Evolutionary conservation across 2,113 vertebrate genomes (phyloP).

Genomic region (Elaphurus davidianus): DNA sequence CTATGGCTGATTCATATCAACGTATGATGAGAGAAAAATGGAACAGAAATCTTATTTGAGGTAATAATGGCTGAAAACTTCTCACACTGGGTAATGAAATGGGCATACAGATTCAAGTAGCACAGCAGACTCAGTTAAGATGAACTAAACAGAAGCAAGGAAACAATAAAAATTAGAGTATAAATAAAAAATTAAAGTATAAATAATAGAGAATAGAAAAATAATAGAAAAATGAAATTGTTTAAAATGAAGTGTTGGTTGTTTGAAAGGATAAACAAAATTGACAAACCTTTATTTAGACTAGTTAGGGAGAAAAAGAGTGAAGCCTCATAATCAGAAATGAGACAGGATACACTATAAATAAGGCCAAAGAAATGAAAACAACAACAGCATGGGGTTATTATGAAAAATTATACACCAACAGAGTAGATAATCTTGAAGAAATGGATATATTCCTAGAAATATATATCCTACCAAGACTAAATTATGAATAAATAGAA

Average conservation of each 20-base stretch:
- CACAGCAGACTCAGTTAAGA: background rate
- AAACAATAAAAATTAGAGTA: background rate
- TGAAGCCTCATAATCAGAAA: background rate
- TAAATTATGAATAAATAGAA: background rate
- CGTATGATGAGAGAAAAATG: background rate
- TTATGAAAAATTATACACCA: background rate
- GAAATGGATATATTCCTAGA: background rate
- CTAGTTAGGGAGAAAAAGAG: background rate
- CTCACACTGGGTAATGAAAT: background rate
- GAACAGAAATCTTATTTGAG: background rate
- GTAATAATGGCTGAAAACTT: background rate
- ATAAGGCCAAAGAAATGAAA: background rate
- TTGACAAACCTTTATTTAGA: background rate
- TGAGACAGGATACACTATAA: background rate
- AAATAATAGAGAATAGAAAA: background rate
- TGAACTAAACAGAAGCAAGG: background rate
- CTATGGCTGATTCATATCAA: too few species aligned
- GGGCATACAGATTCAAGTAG: background rate
- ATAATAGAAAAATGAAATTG: background rate
- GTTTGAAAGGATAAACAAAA: background rate
- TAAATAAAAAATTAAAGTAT: background rate
- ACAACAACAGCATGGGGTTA: background rate
- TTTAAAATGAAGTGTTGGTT: background rate
- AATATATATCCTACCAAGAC: background rate
- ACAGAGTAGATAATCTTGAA: background rate